Evolutionary conservation across 2,113 vertebrate genomes (phyloP).

Genomic region (Xenopus tropicalis): DNA sequence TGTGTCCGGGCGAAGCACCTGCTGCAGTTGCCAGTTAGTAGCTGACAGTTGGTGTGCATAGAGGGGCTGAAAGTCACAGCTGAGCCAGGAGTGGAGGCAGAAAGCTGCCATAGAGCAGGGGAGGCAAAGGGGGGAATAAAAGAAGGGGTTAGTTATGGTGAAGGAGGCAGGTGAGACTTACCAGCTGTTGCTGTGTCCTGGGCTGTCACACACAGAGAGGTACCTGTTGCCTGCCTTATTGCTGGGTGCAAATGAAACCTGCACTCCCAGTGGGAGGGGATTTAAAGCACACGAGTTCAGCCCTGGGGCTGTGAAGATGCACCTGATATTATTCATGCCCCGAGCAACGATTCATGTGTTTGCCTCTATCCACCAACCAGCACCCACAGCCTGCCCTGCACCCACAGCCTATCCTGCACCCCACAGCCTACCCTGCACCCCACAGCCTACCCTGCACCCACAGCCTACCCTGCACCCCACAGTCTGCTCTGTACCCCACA

Average conservation of each 20-base stretch:
- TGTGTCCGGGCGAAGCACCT: constrained; percentile 31
- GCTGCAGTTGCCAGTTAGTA: neutral
- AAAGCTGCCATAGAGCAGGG: too few species aligned
- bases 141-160: neutral
- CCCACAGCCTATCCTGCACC: constrained; percentile 5
- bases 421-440: neutral
- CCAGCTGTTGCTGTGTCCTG: constrained; percentile 28
- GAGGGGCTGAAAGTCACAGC: too few species aligned
- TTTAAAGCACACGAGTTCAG: constrained; percentile 86
- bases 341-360: constrained; percentile 81
- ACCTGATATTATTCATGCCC: constrained; percentile 93
- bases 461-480: too few species aligned
- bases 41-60: too few species aligned
- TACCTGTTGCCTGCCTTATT: constrained; percentile 69
- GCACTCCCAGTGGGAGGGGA: constrained; percentile 81
- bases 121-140: neutral
- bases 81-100: too few species aligned
- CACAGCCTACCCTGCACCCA: too few species aligned
- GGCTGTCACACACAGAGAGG: constrained; percentile 62
- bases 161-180: neutral
- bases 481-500: too few species aligned
- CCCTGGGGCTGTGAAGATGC: constrained; percentile 92
- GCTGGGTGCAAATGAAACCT: constrained; percentile 79
- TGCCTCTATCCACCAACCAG: constrained; percentile 59
- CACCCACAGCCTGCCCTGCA: constrained; percentile 47